Percentiles rank a stretch among this genome's conserved stretches.
phyloP scores from a whole-genome alignment of 2,888 invertebrate genomes.

The Rosalia funebris region DNA sequence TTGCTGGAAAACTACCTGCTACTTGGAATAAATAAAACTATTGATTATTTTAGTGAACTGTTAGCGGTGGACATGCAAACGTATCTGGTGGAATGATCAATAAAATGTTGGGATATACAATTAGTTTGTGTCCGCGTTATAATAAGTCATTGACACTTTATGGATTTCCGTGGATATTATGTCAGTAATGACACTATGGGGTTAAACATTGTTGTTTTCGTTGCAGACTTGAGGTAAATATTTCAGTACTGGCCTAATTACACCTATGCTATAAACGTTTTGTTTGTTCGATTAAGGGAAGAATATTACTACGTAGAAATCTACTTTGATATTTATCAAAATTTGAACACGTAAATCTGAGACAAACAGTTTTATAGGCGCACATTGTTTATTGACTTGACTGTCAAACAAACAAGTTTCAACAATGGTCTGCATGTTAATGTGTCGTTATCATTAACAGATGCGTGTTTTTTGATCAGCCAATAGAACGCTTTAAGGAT shows the following conservation, averaged over 20 bases:
- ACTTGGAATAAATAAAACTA: constrained; percentile 48
- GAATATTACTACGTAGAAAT: background rate
- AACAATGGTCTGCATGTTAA: too few species aligned
- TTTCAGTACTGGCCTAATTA: constrained; percentile 10
- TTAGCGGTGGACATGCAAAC: constrained; percentile 50
- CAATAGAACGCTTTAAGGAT: too few species aligned
- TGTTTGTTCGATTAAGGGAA: constrained; percentile 1
- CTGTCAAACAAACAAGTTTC: too few species aligned
- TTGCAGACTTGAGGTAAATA: constrained; percentile 4
- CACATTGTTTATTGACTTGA: too few species aligned
- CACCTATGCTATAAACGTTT: background rate
- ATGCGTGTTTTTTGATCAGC: too few species aligned
- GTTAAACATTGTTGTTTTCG: constrained; percentile 11
- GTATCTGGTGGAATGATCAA: constrained; percentile 33
- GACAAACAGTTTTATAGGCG: too few species aligned
- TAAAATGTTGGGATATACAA: constrained; percentile 32
- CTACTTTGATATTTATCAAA: background rate
- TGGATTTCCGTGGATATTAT: constrained; percentile 5
- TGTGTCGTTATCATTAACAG: too few species aligned
- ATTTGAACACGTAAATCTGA: background rate
- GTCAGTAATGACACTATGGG: constrained; percentile 19
- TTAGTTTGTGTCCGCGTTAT: constrained; percentile 19
- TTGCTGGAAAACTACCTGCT: constrained; percentile 26
- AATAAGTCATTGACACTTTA: constrained; percentile 39
- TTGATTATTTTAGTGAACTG: constrained; percentile 57